Conservation (phyloP, 2,888 invertebrate genomes). For the Colletes collaris region DNA sequence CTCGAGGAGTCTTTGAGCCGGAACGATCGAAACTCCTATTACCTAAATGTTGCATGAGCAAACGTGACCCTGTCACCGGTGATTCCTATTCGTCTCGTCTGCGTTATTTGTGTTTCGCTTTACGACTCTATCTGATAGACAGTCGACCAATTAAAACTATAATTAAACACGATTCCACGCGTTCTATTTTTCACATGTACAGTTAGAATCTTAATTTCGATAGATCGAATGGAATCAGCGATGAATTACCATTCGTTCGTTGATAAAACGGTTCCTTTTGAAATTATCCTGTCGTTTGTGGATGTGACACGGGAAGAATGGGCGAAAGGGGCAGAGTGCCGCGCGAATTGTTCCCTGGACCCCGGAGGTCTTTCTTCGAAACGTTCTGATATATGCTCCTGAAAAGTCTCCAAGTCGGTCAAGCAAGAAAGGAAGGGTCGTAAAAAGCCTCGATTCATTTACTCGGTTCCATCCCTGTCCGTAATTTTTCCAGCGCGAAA, state of each 20-base stretch:
- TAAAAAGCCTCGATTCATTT: slow-evolving; percentile 56
- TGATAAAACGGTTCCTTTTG: slow-evolving; percentile 17
- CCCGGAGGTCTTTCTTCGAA: slow-evolving; percentile 46
- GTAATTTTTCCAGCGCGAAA: slow-evolving; percentile 50
- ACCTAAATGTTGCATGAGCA: slow-evolving; percentile 53
- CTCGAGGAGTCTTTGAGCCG: slow-evolving; percentile 23
- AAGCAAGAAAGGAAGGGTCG: slow-evolving; percentile 39
- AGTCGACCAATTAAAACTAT: not conserved
- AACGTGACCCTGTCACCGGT: slow-evolving; percentile 10
- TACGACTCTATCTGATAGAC: not conserved
- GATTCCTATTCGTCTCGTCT: not conserved
- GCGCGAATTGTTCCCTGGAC: slow-evolving; percentile 45
- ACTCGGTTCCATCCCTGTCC: slow-evolving; percentile 45
- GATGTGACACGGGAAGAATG: slow-evolving; percentile 34
- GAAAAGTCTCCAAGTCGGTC: slow-evolving; percentile 55
- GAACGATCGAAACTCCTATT: slow-evolving; percentile 49
- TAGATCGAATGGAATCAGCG: slow-evolving; percentile 1
- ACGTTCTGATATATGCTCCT: slow-evolving; percentile 49
- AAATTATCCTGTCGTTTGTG: slow-evolving; percentile 36
- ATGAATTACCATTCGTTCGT: slow-evolving; percentile 35
- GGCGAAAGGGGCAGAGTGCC: not conserved
- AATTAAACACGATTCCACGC: too few relatives aligned
- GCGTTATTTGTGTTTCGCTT: slow-evolving; percentile 2
- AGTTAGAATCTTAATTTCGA: not conserved
- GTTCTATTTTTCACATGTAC: not conserved